A percentile compares a stretch with the other conserved stretches of the same genome.
These are phyloP conservation scores for Melanotaenia pygmaea DNA, from an alignment of 2,797 vertebrate genomes.

Conservation along the genomic window DNA sequence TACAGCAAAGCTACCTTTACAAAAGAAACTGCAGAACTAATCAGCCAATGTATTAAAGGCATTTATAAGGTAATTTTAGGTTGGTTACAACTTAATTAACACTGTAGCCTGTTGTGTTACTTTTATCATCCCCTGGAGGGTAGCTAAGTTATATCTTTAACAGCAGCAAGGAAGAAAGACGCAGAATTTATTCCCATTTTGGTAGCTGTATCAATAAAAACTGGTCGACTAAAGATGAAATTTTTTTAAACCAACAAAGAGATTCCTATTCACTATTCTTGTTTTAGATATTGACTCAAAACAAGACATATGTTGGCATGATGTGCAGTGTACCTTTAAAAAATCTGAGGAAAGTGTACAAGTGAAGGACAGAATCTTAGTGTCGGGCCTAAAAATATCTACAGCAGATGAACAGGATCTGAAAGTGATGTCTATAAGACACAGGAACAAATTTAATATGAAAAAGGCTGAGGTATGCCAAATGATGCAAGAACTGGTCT, in stretches of 20 bases:
- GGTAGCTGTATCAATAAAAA: not conserved
- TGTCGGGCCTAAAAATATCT: not conserved
- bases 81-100: not conserved
- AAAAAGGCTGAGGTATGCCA: not conserved
- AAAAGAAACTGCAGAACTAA: not conserved
- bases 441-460: not conserved
- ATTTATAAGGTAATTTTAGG: conserved; percentile 2
- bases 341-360: not conserved
- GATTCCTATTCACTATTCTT: not conserved
- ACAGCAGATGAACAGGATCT: not conserved
- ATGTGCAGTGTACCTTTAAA: not conserved
- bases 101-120: not conserved
- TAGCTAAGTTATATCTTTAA: not conserved
- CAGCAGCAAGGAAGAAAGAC: not conserved
- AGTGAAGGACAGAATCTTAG: not conserved
- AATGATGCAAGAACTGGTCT: not conserved
- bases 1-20: conserved; percentile 17
- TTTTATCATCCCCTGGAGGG: not conserved
- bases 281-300: not conserved
- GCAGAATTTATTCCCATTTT: not conserved
- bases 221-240: not conserved
- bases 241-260: not conserved
- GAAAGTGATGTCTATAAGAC: not conserved
- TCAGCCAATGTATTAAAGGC: not conserved
- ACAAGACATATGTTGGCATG: too few relatives aligned